Percentiles rank a stretch among this genome's conserved stretches.
These are phyloP conservation scores for Diloba caeruleocephala DNA, from an alignment of 2,888 invertebrate species.

Conservation along the genomic window DNA sequence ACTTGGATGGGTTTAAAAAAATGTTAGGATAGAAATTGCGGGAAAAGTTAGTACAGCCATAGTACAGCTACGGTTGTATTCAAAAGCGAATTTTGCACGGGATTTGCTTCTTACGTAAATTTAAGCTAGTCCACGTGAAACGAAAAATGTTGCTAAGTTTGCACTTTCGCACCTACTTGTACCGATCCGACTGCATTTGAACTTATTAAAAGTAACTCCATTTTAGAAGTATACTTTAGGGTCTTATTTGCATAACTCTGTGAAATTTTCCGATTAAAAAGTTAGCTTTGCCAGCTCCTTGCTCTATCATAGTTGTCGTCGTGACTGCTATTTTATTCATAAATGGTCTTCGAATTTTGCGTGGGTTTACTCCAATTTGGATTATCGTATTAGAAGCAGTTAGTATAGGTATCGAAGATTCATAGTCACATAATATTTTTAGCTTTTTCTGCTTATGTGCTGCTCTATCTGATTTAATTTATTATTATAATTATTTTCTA, in stretches of 20 bases:
- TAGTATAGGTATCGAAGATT: too few species aligned
- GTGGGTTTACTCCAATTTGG: background rate
- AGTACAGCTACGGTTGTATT: conserved; percentile 31
- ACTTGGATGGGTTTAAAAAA: too few species aligned
- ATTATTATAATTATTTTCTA: too few species aligned
- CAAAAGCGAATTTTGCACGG: conserved; percentile 54
- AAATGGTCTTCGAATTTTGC: conserved; percentile 5
- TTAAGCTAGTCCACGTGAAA: conserved; percentile 53
- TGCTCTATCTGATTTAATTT: too few species aligned
- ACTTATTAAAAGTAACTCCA: conserved; percentile 63
- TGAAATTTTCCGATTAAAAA: conserved; percentile 52
- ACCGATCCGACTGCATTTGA: conserved; percentile 52
- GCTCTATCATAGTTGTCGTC: conserved; percentile 25
- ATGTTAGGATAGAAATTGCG: background rate
- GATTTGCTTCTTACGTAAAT: conserved; percentile 68
- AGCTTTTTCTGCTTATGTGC: too few species aligned
- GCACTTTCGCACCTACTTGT: conserved; percentile 61
- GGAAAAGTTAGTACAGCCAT: conserved; percentile 9
- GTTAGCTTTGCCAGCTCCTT: conserved; percentile 29
- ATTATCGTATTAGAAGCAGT: background rate
- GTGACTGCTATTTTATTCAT: conserved; percentile 6
- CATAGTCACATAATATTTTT: too few species aligned
- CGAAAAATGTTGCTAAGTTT: conserved; percentile 65
- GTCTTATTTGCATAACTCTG: conserved; percentile 53
- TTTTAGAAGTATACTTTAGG: conserved; percentile 57